Evolutionary conservation across 2,888 invertebrate species (phyloP), one percentile per base, ranked within the genome.

Genomic region (Asteroscopus sphinx): DNA sequence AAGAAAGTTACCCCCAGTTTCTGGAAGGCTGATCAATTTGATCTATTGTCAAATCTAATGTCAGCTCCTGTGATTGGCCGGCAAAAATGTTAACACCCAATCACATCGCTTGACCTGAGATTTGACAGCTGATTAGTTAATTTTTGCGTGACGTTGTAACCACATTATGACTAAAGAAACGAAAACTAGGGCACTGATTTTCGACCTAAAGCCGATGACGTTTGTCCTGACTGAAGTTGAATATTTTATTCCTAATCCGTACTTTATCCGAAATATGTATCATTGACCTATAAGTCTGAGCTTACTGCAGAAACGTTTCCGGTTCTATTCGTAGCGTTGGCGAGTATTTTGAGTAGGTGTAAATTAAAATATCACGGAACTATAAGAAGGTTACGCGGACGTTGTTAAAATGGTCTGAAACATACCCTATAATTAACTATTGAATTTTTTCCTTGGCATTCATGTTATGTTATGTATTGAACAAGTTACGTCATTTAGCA

Each of bases 151-250:
- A 26, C 39, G 8, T 17, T 12, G 28, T 12, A 35, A 40, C 67
- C 40, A 35, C 52, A 64, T 12, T 33, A 52, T 33, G 35, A 52
- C 21, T 41, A 17, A 48, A 35, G 33, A 7, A 44, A 41, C 11
- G 8, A 6, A 36, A 60, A 41, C 3, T 13, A 32, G 68, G 63
- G 30, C 45, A 63, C 6, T 17, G 32, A 40, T 26, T 9, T 49
- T 42, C 25, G 11, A 4, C 13, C 7, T 25, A 39, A 59, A 30
- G 7, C 0, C 1, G 8, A 7, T n/a, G 16, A 17, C 5, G 5
- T 30, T 25, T 15, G 6, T 28, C 16, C n/a, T 4, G 7, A 36
- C 36, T 28, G 5, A 3, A 0, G n/a, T 3, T 47, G 37, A 0
- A 25, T 9, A 3, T 28, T 28, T 28, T 11, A 28, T 28, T 4